Percentiles rank a stretch among this genome's conserved stretches.
phyloP scores from a whole-genome alignment of 2,888 invertebrate genomes.

The Leptogaster cylindrica region DNA sequence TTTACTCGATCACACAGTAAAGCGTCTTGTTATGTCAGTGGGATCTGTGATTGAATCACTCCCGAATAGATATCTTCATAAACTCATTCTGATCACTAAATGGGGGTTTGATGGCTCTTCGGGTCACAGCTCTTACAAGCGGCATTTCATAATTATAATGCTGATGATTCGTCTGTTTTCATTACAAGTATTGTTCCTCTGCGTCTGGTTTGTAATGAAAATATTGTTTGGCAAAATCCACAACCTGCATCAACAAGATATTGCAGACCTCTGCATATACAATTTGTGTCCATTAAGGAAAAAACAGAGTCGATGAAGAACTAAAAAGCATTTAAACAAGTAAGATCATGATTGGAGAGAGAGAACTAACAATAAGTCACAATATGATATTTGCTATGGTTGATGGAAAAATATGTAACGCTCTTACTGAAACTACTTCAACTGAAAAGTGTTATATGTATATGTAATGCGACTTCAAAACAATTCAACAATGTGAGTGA shows the following conservation, averaged over 20 bases:
- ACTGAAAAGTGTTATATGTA: slow-evolving; percentile 4
- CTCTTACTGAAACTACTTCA: background rate
- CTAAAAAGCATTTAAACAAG: background rate
- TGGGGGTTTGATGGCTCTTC: slow-evolving; percentile 41
- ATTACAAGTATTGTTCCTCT: slow-evolving; percentile 52
- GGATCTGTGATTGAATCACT: slow-evolving; percentile 42
- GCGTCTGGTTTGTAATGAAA: slow-evolving; percentile 48
- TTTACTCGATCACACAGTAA: slow-evolving; percentile 48
- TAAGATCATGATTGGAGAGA: background rate
- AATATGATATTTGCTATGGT: slow-evolving; percentile 2
- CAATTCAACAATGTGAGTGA: background rate
- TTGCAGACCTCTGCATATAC: slow-evolving; percentile 51
- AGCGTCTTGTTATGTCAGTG: slow-evolving; percentile 46
- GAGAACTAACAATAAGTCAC: background rate
- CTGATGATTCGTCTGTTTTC: slow-evolving; percentile 51
- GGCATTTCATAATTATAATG: slow-evolving; percentile 49
- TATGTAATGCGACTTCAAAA: slow-evolving; percentile 6
- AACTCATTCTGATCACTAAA: slow-evolving; percentile 25
- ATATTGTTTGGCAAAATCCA: slow-evolving; percentile 52
- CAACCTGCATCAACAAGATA: slow-evolving; percentile 50
- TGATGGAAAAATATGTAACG: slow-evolving; percentile 13
- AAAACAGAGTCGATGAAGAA: slow-evolving; percentile 2
- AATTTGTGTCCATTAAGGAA: slow-evolving; percentile 44
- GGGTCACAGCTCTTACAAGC: slow-evolving; percentile 50
- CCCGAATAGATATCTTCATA: slow-evolving; percentile 39